Evolutionary conservation across 1,140 invertebrate species (phyloP), one percentile per base, ranked within the genome.

Genomic region (Eurosta solidaginis): DNA sequence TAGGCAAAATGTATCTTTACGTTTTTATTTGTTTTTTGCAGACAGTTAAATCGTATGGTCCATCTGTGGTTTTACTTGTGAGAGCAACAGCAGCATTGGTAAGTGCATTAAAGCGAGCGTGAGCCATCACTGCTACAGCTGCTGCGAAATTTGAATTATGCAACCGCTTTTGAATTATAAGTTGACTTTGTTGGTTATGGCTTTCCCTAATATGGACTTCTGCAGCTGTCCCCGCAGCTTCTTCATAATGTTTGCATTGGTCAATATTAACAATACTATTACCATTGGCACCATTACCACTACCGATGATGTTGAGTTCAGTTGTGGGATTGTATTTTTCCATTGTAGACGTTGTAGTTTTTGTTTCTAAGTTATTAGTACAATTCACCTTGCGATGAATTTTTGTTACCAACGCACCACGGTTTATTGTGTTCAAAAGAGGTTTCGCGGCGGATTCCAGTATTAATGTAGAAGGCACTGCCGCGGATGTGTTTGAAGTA

Each of bases 31-130:
- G 73, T 42, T 82, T 83, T 45, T 59, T 81, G 76, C 84, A 81
- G 79, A 84, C 84, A 78, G 83, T 87, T 49, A 87, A 78, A 73
- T 87, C 85, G 68, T 82, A 87, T 12, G 85, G 85, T 20, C 80
- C 79, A 74, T 85, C 85, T 14, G 74, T 20, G 17, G 12, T 20
- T 20, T 47, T 52, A 29, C 33, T 20, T 2, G 75, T 49, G 33
- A 20, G 59, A 75, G 76, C 49, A 54, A 80, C 74, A 10, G 78
- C 80, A 2, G 77, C 82, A 6, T 59, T 79, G 7, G 80, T 80
- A n/a, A 84, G 54, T 0, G 83, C 80, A 33, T 45, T 82, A 40
- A 83, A 80, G 5, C 82, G 80, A 0, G 82, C 81, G 33, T 85
- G 17, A 9, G 81, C 77, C 9, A 78, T 78, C 20, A 80, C 77